These are phyloP conservation scores for Macrosiphum euphorbiae DNA, from an alignment of 2,888 invertebrate species.

Conservation along the genomic window DNA sequence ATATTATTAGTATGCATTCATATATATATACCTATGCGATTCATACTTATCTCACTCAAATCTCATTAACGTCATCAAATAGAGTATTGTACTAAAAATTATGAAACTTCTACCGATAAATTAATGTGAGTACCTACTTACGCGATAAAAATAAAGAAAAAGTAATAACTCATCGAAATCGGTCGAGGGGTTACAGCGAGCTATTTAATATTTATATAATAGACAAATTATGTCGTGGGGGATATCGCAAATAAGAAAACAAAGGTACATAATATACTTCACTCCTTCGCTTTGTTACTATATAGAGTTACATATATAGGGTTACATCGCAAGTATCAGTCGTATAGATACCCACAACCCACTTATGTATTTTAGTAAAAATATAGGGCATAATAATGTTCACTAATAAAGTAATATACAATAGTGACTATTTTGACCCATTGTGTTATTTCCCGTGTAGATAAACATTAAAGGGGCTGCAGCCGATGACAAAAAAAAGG, in stretches of 20 bases:
- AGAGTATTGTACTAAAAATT: not conserved
- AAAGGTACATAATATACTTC: not conserved
- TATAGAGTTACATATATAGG: not conserved
- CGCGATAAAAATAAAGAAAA: not conserved
- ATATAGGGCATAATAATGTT: not conserved
- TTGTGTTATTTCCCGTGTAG: not conserved
- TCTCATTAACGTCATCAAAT: not conserved
- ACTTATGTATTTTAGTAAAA: not conserved
- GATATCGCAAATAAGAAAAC: not conserved
- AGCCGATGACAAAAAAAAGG: no score
- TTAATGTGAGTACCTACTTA: not conserved
- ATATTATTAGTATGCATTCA: not conserved
- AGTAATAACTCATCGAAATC: not conserved
- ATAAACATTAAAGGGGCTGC: not conserved
- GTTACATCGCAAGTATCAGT: no score
- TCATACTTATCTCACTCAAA: not conserved
- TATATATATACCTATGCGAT: not conserved
- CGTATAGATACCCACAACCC: not conserved
- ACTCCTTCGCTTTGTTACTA: not conserved
- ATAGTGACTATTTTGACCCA: not conserved
- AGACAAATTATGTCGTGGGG: not conserved
- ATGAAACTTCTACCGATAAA: not conserved
- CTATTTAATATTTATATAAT: not conserved
- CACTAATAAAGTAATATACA: not conserved
- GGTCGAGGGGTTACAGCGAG: not conserved